These are phyloP conservation scores for Philopotamus ludificatus DNA, from an alignment of 1,140 invertebrate genomes.

Conservation along the genomic window DNA sequence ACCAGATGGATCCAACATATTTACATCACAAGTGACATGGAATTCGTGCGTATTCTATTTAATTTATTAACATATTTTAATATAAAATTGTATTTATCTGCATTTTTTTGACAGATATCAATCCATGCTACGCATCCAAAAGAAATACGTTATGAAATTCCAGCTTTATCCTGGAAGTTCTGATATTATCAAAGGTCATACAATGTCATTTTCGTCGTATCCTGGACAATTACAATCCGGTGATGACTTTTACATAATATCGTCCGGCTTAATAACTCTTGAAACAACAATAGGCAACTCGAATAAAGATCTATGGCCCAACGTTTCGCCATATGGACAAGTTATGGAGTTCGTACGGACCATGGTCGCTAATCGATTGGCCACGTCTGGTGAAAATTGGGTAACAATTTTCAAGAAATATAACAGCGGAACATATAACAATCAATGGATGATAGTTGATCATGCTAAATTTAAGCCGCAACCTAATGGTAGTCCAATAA, in stretches of 20 bases:
- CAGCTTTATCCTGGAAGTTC: constrained; percentile 37
- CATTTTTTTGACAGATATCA: constrained; percentile 50
- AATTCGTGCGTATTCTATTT: constrained; percentile 43
- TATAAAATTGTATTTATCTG: background rate
- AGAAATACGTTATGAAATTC: constrained; percentile 63
- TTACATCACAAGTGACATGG: constrained; percentile 68
- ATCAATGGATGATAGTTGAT: constrained; percentile 76
- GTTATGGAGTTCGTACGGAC: constrained; percentile 66
- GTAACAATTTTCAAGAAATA: constrained; percentile 53
- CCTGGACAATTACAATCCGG: constrained; percentile 62
- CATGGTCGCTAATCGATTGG: constrained; percentile 70
- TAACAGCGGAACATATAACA: constrained; percentile 82
- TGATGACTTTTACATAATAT: constrained; percentile 72
- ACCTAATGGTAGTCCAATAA: constrained; percentile 33
- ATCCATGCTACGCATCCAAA: constrained; percentile 65
- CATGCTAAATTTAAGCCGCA: constrained; percentile 63
- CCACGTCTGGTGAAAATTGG: constrained; percentile 63
- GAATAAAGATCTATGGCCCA: constrained; percentile 62
- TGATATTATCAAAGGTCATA: constrained; percentile 52
- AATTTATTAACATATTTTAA: background rate
- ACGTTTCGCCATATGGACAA: constrained; percentile 56
- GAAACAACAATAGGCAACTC: constrained; percentile 77
- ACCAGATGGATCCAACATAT: constrained; percentile 59
- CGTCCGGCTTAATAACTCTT: constrained; percentile 63
- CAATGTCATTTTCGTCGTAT: constrained; percentile 65